A percentile compares a stretch with the other conserved stretches of the same genome.
These are phyloP conservation scores for Osmoderma eremita DNA, from an alignment of 2,888 invertebrate species.

Conservation along the genomic window DNA sequence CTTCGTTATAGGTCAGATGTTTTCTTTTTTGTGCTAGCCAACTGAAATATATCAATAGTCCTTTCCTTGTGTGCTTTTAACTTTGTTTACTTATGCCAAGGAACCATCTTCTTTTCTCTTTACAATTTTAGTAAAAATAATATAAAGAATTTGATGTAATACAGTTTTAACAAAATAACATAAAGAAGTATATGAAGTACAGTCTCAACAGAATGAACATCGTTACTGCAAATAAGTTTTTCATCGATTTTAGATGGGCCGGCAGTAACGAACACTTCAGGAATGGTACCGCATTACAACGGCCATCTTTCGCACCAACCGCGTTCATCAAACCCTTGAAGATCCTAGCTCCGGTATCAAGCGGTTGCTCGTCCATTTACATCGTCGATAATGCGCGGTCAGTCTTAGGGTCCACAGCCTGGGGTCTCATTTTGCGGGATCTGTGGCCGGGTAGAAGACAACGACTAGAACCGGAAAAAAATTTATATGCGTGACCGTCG, in stretches of 20 bases:
- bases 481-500: constrained; percentile 33
- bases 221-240: background rate
- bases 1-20: no score
- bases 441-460: constrained; percentile 9
- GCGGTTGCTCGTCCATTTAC: constrained; percentile 45
- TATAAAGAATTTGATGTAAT: no score
- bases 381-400: constrained; percentile 44
- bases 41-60: no score
- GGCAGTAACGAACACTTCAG: background rate
- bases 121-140: no score
- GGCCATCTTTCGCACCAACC: constrained; percentile 39
- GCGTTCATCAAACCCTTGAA: constrained; percentile 41
- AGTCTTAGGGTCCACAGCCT: constrained; percentile 43
- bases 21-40: no score
- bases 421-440: constrained; percentile 33
- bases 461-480: constrained; percentile 1
- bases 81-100: no score
- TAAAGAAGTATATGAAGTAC: no score
- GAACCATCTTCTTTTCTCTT: no score
- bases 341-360: constrained; percentile 29
- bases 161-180: no score
- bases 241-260: constrained; percentile 21
- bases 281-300: background rate
- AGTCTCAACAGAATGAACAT: no score
- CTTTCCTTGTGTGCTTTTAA: no score